Base-by-base conservation (phyloP, 2,888 invertebrate genomes). In the Dicyrtomina minuta region DNA sequence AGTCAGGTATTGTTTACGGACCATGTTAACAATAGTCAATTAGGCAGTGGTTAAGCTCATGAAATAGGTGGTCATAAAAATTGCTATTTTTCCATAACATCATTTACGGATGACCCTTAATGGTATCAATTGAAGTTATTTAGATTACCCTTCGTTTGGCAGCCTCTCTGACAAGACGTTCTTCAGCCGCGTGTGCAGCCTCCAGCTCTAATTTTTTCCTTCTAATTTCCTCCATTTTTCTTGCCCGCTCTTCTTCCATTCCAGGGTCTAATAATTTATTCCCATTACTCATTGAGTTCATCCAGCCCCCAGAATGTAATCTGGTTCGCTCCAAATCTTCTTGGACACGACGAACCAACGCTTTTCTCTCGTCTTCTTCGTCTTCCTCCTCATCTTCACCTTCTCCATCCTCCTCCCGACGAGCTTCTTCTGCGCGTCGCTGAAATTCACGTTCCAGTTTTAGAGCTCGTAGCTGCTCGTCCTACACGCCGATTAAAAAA, bases 361-460 rank as follows among this genome's bases (percentile, higher is more conserved):
- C 79, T 22, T 81, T 80, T 15, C 82, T 75, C 13, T 82, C 82
- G 76, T 79, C 78, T 20, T 79, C 79, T 33, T n/a, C n/a, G n/a
- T 81, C 81, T 70, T 81, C 85, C 59, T 85, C 83, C 46, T 84
- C 83, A 80, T 89, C 84, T 80, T 88, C 84, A 81, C 88, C 84
- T 79, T 86, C 85, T 72, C 88, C 89, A 62, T 90, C 90, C 66
- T 89, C 89, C 78, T 88, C 90, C 22, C 73, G 87, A 87, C 75
- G 87, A 41, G 86, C 86, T 82, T 93, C 92, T 80, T 90, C 89
- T 2, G 94, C 95, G 58, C 96, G 85, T 61, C 93, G 87, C 81
- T 96, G 95, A 82, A 97, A 97, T 83, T 97, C 96, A 71, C 92
- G 86, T 81, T 97, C 96, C 15, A 96, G 84, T 75, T 91, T 89